These are phyloP conservation scores for Drosophila parvula DNA, from an alignment of 1,140 invertebrate genomes.

Conservation along the genomic window DNA sequence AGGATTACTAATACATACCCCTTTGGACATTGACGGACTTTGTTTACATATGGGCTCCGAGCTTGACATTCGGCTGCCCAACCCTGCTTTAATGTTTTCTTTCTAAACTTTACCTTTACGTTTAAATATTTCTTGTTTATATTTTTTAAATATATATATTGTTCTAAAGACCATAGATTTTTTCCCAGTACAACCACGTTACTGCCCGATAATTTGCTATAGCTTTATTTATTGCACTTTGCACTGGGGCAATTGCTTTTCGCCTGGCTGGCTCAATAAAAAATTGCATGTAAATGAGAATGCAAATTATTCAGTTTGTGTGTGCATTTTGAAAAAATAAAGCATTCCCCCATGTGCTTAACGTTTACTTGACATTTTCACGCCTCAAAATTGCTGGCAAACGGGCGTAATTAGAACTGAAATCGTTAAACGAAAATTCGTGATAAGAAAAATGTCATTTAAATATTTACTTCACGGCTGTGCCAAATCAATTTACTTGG, in stretches of 20 bases:
- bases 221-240: conserved; percentile 70
- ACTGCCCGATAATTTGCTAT: conserved; percentile 45
- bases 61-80: no score
- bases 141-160: neutral
- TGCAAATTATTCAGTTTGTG: conserved; percentile 41
- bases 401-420: conserved; percentile 31
- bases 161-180: neutral
- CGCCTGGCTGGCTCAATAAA: conserved; percentile 20
- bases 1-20: no score
- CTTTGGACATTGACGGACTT: no score
- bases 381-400: conserved; percentile 39
- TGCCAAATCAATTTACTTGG: conserved; percentile 31
- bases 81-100: no score
- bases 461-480: conserved; percentile 26
- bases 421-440: conserved; percentile 44
- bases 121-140: no score
- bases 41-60: no score
- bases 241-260: conserved; percentile 42
- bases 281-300: conserved; percentile 60
- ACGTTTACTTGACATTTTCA: conserved; percentile 34
- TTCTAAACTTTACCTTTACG: no score
- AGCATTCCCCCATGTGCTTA: conserved; percentile 20
- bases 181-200: conserved; percentile 7
- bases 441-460: conserved; percentile 56
- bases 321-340: conserved; percentile 16